Percentiles rank a stretch among this genome's conserved stretches.
Conservation (phyloP, 2,113 vertebrate genomes). For the Chionomys nivalis region DNA sequence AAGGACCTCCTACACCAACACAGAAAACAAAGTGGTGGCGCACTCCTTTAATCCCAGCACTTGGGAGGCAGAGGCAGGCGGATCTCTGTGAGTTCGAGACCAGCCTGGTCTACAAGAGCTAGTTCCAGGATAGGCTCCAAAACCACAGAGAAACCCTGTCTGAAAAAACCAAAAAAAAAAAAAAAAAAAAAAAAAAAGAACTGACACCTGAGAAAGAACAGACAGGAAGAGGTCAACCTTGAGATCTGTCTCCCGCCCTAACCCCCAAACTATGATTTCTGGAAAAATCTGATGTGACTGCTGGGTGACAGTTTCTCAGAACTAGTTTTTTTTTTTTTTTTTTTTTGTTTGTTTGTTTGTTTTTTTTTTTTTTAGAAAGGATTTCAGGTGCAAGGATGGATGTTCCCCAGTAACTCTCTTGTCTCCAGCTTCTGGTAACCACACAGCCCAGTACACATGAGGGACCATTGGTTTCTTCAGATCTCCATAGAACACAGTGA, state of each 20-base stretch:
- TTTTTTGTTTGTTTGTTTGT: too few species aligned
- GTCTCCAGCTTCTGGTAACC: slow-evolving; percentile 30
- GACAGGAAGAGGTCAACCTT: not conserved
- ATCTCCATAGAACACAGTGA: slow-evolving; percentile 68
- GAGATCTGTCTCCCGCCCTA: not conserved
- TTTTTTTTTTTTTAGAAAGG: slow-evolving; percentile 43
- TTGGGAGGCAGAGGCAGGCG: too few species aligned
- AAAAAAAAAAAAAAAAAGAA: too few species aligned
- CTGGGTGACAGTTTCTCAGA: not conserved
- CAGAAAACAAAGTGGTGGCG: too few species aligned
- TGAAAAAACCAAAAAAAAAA: too few species aligned
- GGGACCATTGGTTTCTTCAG: slow-evolving; percentile 71
- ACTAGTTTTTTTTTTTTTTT: slow-evolving; percentile 43
- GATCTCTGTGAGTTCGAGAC: too few species aligned
- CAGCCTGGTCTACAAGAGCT: too few species aligned
- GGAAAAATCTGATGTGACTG: not conserved
- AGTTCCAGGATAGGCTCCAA: too few species aligned
- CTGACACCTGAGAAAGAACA: not conserved
- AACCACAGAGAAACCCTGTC: too few species aligned
- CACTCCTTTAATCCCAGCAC: too few species aligned
- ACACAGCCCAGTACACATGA: slow-evolving; percentile 71
- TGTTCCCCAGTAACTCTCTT: not conserved
- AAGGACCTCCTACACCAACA: too few species aligned
- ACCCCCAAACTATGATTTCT: not conserved
- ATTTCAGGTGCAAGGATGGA: slow-evolving; percentile 49